Evolutionary conservation across 1,140 invertebrate species (phyloP), one percentile per base, ranked within the genome.

Genomic region (Rhyacophila brunnea): DNA sequence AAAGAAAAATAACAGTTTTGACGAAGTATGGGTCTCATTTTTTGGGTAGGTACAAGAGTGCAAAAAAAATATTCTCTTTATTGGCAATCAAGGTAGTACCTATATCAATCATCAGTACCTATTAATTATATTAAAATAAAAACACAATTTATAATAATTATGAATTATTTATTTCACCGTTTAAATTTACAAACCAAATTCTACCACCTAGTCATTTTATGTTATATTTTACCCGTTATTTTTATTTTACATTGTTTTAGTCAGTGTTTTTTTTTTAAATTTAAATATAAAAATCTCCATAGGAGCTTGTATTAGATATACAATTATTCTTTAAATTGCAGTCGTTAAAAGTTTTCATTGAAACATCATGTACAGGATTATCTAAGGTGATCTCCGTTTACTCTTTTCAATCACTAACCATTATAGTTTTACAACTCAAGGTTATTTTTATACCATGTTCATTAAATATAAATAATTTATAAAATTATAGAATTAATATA

Each of bases 241-340:
- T 73, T 71, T 74, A 70, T 71, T 71, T 69, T 72, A 66, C 61
- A 66, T 60, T 63, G 75, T 77, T 77, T 78, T 75, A 72, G 70
- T 76, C 74, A 72, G 68, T 73, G 71, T 72, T 66, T 58, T 71
- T 69, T 71, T 58, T 66, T 68, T 68, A 67, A 70, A 69, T 67
- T 72, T 70, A 75, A 75, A 77, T 79, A 79, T 74, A 76, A 76
- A 77, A 78, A 75, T 75, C 75, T 79, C 74, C 75, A 78, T 75
- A 77, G 75, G 74, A 76, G 77, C 69, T 74, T 71, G 70, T 70
- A 65, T 65, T 65, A 65, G 58, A 61, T 65, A 65, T 54, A 65
- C 54, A 65, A 61, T 61, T 62, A 61, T 61, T 65, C 51, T 65
- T 65, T 65, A 60, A 61, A 58, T 65, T 61, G 58, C 63, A 65